These are phyloP conservation scores for Bufo gargarizans DNA, from an alignment of 2,113 vertebrate genomes.

Conservation along the genomic window DNA sequence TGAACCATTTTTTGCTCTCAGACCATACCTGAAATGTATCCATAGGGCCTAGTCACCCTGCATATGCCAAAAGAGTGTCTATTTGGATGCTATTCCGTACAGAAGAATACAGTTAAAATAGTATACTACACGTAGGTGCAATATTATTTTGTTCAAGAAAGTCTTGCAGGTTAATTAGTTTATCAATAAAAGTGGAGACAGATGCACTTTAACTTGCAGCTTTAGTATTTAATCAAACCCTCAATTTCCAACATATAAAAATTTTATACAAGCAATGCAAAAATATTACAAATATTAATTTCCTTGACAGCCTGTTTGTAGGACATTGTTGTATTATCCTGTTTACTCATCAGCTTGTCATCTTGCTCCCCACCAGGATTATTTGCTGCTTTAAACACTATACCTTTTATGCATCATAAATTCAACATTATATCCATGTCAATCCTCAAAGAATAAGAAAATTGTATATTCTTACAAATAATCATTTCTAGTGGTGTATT, in stretches of 20 bases:
- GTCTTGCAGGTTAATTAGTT: no score
- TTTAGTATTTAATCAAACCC: no score
- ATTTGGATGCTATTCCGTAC: no score
- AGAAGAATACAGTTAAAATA: no score
- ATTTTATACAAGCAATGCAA: background rate
- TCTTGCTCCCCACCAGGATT: background rate
- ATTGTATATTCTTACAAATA: background rate
- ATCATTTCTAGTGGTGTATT: background rate
- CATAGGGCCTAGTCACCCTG: no score
- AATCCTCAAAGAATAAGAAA: slow-evolving; percentile 1
- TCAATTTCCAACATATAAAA: background rate
- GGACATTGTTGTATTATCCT: background rate
- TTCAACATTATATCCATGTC: background rate
- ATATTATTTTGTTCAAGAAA: no score
- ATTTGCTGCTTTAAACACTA: background rate
- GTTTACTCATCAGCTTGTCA: background rate
- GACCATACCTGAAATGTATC: no score
- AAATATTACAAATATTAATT: background rate
- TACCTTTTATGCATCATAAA: background rate
- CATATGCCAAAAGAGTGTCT: no score
- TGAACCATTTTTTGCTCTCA: no score
- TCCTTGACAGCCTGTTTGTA: background rate
- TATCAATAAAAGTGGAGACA: no score
- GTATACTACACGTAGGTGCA: no score
- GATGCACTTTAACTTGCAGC: no score